Conservation (phyloP, 2,888 invertebrate genomes). For the Idaea biselata region DNA sequence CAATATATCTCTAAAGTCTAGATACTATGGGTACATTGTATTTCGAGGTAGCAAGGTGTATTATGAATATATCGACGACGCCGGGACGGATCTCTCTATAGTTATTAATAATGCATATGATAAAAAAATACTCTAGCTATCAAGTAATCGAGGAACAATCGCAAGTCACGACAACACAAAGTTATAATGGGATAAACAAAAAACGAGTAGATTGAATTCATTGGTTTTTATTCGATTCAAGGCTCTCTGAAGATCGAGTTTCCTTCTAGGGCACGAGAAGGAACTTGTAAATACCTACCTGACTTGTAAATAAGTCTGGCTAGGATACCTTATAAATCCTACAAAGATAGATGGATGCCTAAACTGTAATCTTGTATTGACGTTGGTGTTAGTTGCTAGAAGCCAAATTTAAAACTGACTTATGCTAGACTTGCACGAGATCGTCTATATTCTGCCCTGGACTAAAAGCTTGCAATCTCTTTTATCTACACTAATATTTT, state of each 20-base stretch:
- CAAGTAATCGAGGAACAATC: conserved; percentile 19
- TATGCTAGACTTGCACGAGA: too few relatives aligned
- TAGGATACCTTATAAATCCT: background rate
- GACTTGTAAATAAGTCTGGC: conserved; percentile 14
- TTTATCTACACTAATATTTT: too few relatives aligned
- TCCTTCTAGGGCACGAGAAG: conserved; percentile 49
- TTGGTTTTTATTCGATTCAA: conserved; percentile 54
- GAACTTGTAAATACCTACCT: conserved; percentile 31
- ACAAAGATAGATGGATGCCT: background rate
- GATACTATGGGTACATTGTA: too few relatives aligned
- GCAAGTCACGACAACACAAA: conserved; percentile 34
- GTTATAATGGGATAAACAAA: conserved; percentile 40
- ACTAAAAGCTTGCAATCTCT: too few relatives aligned
- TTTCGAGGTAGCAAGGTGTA: too few relatives aligned
- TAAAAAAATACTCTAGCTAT: background rate
- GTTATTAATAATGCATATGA: too few relatives aligned
- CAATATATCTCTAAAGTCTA: background rate
- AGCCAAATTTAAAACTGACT: too few relatives aligned
- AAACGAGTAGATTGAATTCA: conserved; percentile 44
- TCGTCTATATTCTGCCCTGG: too few relatives aligned
- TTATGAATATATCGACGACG: background rate
- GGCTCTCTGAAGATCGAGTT: conserved; percentile 51
- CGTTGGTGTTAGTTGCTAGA: too few relatives aligned
- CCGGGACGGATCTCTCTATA: too few relatives aligned
- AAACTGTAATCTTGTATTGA: background rate